Evolutionary conservation across 2,797 vertebrate genomes (phyloP), one percentile per base, ranked within the genome.

Genomic region (Thunnus albacares): DNA sequence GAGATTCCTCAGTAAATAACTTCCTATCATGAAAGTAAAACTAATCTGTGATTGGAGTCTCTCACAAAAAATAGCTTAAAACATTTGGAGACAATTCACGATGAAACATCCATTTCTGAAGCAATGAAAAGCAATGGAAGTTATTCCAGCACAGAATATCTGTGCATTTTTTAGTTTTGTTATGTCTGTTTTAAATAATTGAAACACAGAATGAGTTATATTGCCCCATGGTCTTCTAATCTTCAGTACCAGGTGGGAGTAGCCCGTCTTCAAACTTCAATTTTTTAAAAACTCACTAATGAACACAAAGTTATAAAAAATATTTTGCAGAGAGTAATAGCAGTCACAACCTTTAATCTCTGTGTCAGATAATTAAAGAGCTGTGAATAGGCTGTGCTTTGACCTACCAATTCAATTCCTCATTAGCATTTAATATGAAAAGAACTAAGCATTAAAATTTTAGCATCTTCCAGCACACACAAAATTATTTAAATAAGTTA

Each of bases 401-500:
- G 77, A 75, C 77, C 84, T 79, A 77, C 56, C 76, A 70, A 84
- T 80, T 85, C 71, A 70, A 84, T 80, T 85, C 72, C 77, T 85
- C 62, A 90, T 92, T 88, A 90, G 67, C 71, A 75, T 76, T 74
- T 71, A 78, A 83, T 80, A 72, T 74, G 55, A 88, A 87, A 83
- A 85, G 65, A 77, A 70, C 57, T 20, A 1, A 66, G 83, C 81
- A 83, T 84, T 88, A 55, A 81, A 68, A 61, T 82, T 80, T 83
- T 75, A 77, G 74, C 81, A 88, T 84, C 75, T 89, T 91, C 71
- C 61, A 65, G 68, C 83, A 82, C 60, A 83, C 18, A 55, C 72
- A 87, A 77, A 90, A 87, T 84, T 69, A 88, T 90, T 92, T 80
- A 84, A 90, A 93, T 70, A 71, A 79, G 87, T 90, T 87, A 79